Conservation (phyloP, 2,888 invertebrate species). For the Acronicta alni region DNA sequence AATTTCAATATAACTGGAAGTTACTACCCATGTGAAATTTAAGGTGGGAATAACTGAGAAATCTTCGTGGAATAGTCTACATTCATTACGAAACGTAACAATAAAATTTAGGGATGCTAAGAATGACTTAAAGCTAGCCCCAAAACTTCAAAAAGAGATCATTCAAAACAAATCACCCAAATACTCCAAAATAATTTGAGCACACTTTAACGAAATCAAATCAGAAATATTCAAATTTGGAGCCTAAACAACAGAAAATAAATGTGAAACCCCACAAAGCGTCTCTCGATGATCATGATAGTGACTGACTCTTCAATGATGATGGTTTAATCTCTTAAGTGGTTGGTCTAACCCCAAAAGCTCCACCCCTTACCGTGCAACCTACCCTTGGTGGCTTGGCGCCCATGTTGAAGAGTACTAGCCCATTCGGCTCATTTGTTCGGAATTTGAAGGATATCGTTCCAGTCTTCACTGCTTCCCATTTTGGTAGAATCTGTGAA, state of each 20-base stretch:
- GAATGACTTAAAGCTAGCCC: neutral
- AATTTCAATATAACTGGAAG: neutral
- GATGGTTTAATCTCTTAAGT: conserved; percentile 70
- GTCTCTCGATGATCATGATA: conserved; percentile 45
- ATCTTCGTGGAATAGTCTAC: no score
- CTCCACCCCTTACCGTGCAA: conserved; percentile 90
- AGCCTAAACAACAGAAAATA: conserved; percentile 23
- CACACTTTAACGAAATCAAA: conserved; percentile 22
- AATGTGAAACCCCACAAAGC: conserved; percentile 57
- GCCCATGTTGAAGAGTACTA: conserved; percentile 97
- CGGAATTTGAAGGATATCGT: conserved; percentile 98
- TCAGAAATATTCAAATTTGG: conserved; percentile 26
- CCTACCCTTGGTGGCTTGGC: conserved; percentile 93
- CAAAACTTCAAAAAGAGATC: neutral
- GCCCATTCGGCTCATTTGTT: conserved; percentile 98
- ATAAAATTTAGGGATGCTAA: no score
- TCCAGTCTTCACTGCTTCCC: conserved; percentile 97
- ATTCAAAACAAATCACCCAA: neutral
- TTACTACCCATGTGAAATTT: no score
- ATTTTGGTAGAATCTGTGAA: conserved; percentile 95
- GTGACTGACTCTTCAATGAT: conserved; percentile 50
- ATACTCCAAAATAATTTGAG: conserved; percentile 22
- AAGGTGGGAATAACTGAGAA: no score
- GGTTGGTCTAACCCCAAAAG: conserved; percentile 83
- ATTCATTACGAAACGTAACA: no score